A percentile compares a stretch with the other conserved stretches of the same genome.
Conservation (phyloP, 2,113 vertebrate genomes). For the Thermophis baileyi region DNA sequence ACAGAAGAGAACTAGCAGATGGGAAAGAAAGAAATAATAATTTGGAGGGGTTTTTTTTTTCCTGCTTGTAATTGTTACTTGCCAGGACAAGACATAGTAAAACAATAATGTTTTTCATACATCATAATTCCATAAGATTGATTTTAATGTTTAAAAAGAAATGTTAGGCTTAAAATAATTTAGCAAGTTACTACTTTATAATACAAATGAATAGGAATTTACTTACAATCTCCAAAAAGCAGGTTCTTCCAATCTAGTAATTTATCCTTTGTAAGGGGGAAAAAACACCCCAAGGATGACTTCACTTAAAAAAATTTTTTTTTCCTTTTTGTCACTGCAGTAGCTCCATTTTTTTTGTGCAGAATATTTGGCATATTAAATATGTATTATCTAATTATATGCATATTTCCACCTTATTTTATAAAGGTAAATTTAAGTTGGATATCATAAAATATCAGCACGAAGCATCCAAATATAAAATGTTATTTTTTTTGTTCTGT, state of each 20-base stretch:
- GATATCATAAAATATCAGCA: background rate
- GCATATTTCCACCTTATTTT: background rate
- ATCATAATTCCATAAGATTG: background rate
- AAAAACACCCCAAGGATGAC: background rate
- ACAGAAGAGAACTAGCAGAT: slow-evolving; percentile 8
- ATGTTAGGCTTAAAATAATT: background rate
- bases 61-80: background rate
- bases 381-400: background rate
- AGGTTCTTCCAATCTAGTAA: background rate
- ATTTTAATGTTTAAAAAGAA: background rate
- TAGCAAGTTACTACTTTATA: background rate
- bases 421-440: background rate
- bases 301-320: background rate
- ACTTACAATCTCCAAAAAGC: background rate
- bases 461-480: background rate
- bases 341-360: background rate
- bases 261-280: background rate
- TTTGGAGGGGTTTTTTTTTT: background rate
- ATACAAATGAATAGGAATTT: slow-evolving; percentile 17
- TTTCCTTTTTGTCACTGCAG: background rate
- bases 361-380: background rate
- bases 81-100: background rate
- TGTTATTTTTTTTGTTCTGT: background rate
- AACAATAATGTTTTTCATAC: background rate
- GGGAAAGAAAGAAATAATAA: background rate